Evolutionary conservation across 2,888 invertebrate genomes (phyloP).

Genomic region (Noctua janthe): DNA sequence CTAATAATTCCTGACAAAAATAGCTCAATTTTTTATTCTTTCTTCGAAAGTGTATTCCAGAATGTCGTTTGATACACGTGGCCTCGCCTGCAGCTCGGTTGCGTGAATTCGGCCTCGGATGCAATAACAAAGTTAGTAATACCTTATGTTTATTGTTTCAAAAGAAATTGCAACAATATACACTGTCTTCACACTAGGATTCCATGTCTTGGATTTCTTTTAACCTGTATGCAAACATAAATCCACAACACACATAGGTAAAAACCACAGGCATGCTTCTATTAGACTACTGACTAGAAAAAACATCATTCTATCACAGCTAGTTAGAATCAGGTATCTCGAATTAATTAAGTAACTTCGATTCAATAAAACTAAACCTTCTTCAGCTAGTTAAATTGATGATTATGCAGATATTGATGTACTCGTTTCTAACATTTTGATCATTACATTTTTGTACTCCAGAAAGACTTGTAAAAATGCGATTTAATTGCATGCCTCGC

Average conservation of each 20-base stretch:
- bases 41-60: too few species aligned
- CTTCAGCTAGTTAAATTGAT: neutral
- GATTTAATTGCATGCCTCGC: slow-evolving; percentile 85
- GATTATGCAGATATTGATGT: neutral
- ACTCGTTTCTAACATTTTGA: neutral
- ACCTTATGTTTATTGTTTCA: neutral
- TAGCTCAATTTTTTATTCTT: too few species aligned
- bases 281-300: neutral
- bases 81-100: too few species aligned
- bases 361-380: neutral
- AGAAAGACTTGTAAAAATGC: slow-evolving; percentile 64
- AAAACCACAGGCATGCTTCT: neutral
- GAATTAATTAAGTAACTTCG: neutral
- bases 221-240: neutral
- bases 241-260: neutral
- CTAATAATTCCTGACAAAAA: too few species aligned
- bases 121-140: too few species aligned
- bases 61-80: too few species aligned
- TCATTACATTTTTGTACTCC: slow-evolving; percentile 27
- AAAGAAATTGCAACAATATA: neutral
- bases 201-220: neutral
- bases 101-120: too few species aligned
- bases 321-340: neutral
- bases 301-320: neutral
- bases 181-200: neutral